These are phyloP conservation scores for Triops longicaudatus DNA, from an alignment of 1,140 invertebrate genomes.

Conservation along the genomic window DNA sequence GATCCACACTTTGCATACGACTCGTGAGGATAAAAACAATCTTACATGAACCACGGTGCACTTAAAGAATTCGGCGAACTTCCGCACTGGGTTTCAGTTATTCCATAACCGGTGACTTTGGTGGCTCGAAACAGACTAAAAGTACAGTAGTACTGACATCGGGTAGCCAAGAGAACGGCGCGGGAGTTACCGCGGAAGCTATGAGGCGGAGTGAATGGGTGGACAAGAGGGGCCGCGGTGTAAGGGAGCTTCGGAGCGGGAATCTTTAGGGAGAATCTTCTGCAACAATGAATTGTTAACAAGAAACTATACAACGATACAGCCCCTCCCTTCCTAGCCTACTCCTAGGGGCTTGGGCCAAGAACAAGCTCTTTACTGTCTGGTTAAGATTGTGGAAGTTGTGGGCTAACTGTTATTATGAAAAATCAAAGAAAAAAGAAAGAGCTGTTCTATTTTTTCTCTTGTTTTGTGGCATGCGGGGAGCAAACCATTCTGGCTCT, in stretches of 20 bases:
- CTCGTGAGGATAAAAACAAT: too few relatives aligned
- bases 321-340: background rate
- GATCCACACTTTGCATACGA: too few relatives aligned
- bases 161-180: background rate
- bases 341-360: background rate
- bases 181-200: background rate
- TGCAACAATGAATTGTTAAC: constrained; percentile 12
- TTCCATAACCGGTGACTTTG: background rate
- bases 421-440: too few relatives aligned
- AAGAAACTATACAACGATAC: background rate
- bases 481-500: background rate
- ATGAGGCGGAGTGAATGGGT: background rate
- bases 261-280: background rate
- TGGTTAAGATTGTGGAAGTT: background rate
- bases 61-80: too few relatives aligned
- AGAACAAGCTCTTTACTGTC: background rate
- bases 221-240: background rate
- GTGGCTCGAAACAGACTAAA: background rate
- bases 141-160: background rate
- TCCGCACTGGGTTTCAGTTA: background rate
- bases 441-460: background rate
- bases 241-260: background rate
- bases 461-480: background rate
- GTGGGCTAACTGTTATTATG: background rate
- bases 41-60: too few relatives aligned